Conservation (phyloP, 2,888 invertebrate species). For the Agriotes lineatus region DNA sequence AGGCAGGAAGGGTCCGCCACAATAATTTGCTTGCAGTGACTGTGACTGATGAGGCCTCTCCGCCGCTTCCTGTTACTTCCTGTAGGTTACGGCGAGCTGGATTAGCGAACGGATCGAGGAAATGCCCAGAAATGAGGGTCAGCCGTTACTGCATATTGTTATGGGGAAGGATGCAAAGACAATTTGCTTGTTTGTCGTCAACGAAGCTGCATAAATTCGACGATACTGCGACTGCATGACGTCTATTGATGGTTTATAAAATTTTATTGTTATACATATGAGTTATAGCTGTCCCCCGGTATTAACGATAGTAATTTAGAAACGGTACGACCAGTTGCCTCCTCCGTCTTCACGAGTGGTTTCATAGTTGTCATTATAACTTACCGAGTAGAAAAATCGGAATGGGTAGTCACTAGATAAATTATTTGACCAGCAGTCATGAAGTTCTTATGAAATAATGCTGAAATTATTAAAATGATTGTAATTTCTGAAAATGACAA, state of each 20-base stretch:
- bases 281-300: slow-evolving; percentile 20
- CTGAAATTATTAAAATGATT: no score
- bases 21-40: slow-evolving; percentile 59
- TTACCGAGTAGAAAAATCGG: no score
- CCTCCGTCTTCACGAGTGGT: no score
- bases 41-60: slow-evolving; percentile 59
- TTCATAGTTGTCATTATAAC: no score
- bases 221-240: slow-evolving; percentile 1
- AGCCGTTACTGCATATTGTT: slow-evolving; percentile 35
- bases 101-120: slow-evolving; percentile 51
- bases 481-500: no score
- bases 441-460: no score
- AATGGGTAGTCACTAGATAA: no score
- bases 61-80: slow-evolving; percentile 52
- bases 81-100: slow-evolving; percentile 39
- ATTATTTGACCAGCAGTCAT: no score
- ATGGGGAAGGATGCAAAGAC: slow-evolving; percentile 13
- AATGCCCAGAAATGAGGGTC: slow-evolving; percentile 49
- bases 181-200: slow-evolving; percentile 1
- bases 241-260: slow-evolving; percentile 20
- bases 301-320: no score
- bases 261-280: slow-evolving; percentile 21
- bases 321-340: no score
- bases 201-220: slow-evolving; percentile 17
- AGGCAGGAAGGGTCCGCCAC: slow-evolving; percentile 57